phyloP scores from a whole-genome alignment of 2,888 invertebrate genomes.

The Tiphia femorata region DNA sequence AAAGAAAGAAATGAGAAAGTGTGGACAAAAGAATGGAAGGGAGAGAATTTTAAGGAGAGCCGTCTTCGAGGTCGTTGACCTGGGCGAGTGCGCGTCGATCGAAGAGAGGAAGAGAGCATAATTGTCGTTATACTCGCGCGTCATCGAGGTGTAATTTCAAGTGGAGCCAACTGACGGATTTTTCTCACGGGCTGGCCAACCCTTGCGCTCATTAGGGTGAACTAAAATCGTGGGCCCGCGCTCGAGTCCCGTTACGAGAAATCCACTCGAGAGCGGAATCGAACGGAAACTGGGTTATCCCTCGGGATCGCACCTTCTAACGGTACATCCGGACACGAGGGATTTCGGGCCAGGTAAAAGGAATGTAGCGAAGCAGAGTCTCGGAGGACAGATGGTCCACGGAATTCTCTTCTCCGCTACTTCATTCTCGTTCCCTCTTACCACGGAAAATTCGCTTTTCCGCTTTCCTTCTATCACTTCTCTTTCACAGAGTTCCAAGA shows the following conservation, averaged over 20 bases:
- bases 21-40: not conserved
- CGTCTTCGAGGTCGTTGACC: no score
- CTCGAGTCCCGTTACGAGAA: slow-evolving; percentile 37
- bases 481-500: not conserved
- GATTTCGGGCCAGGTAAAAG: no score
- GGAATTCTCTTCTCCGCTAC: slow-evolving; percentile 23
- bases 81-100: no score
- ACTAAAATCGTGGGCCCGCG: slow-evolving; percentile 30
- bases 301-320: slow-evolving; percentile 34
- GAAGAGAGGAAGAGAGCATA: no score
- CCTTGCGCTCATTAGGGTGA: slow-evolving; percentile 38
- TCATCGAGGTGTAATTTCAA: no score
- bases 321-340: slow-evolving; percentile 24
- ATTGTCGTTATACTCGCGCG: no score
- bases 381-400: slow-evolving; percentile 26
- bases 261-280: slow-evolving; percentile 8
- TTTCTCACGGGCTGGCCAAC: slow-evolving; percentile 44
- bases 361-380: no score
- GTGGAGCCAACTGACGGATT: no score
- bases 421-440: no score
- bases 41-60: no score
- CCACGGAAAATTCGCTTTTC: not conserved
- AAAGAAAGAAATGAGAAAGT: not conserved
- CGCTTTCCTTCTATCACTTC: not conserved
- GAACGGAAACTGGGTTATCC: slow-evolving; percentile 48